phyloP scores from a whole-genome alignment of 1,140 invertebrate genomes.

The Zaprionus camerounensis region DNA sequence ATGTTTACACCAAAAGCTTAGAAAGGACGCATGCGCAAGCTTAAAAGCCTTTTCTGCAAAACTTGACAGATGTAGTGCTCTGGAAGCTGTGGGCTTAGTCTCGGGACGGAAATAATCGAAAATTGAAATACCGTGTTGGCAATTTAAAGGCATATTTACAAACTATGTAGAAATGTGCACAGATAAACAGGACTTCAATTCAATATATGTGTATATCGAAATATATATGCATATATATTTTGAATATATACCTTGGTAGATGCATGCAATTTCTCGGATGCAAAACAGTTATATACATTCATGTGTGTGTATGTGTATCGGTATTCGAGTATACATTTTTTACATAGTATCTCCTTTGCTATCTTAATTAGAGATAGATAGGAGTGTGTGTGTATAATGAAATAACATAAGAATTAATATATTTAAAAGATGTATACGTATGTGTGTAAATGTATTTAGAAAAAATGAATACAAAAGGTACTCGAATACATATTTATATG shows the following conservation, averaged over 20 bases:
- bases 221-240: neutral
- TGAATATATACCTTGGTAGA: slow-evolving; percentile 16
- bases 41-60: slow-evolving; percentile 56
- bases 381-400: slow-evolving; percentile 16
- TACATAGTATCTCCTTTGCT: slow-evolving; percentile 1
- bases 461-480: neutral
- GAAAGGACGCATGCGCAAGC: slow-evolving; percentile 48
- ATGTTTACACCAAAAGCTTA: slow-evolving; percentile 70
- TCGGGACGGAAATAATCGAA: slow-evolving; percentile 57
- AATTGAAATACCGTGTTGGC: slow-evolving; percentile 36
- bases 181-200: slow-evolving; percentile 15
- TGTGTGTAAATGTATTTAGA: neutral
- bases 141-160: slow-evolving; percentile 14
- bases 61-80: slow-evolving; percentile 61
- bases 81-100: slow-evolving; percentile 59
- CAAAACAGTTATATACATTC: slow-evolving; percentile 33
- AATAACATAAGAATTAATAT: neutral
- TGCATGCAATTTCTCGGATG: slow-evolving; percentile 10
- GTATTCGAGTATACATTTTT: slow-evolving; percentile 11
- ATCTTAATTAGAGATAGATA: slow-evolving; percentile 25
- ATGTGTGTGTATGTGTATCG: slow-evolving; percentile 42
- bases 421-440: neutral
- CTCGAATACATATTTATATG: neutral
- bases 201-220: slow-evolving; percentile 33
- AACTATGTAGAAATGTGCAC: slow-evolving; percentile 10